Evolutionary conservation across 2,797 vertebrate genomes (phyloP).

Genomic region (Gouania willdenowi): DNA sequence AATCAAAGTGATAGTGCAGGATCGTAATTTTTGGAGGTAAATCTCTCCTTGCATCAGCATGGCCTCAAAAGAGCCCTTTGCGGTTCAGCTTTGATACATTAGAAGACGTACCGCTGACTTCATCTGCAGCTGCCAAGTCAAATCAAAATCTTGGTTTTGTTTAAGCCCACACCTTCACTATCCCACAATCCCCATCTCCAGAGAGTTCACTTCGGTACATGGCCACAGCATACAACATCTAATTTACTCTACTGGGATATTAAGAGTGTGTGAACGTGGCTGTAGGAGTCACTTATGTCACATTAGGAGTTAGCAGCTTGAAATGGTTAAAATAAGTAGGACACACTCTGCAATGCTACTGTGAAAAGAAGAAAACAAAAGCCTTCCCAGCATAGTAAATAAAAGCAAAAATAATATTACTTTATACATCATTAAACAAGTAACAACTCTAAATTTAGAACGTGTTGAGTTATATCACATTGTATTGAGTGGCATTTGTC

Average conservation of each 20-base stretch:
- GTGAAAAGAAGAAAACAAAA: too few relatives aligned
- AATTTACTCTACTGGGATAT: conserved; percentile 59
- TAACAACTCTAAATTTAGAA: too few relatives aligned
- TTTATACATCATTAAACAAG: too few relatives aligned
- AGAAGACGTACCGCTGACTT: conserved; percentile 6
- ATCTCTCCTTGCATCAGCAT: conserved; percentile 8
- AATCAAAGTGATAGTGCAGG: conserved; percentile 12
- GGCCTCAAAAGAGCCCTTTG: conserved; percentile 13
- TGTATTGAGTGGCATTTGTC: too few relatives aligned
- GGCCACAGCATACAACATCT: conserved; percentile 49
- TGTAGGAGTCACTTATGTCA: conserved; percentile 49
- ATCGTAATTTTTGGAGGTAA: conserved; percentile 6
- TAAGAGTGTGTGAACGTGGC: conserved; percentile 46
- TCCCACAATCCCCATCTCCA: conserved; percentile 3
- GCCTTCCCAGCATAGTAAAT: too few relatives aligned
- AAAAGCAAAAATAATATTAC: too few relatives aligned
- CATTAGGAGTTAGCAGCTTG: too few relatives aligned
- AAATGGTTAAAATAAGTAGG: too few relatives aligned
- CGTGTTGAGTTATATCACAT: too few relatives aligned
- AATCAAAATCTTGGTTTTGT: conserved; percentile 1
- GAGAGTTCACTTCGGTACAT: conserved; percentile 56
- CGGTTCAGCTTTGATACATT: conserved; percentile 6
- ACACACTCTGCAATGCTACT: too few relatives aligned
- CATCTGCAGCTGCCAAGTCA: conserved; percentile 16
- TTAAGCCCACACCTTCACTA: conserved; percentile 1